Base-by-base conservation (phyloP, 2,113 vertebrate genomes). In the Psammodynastes pulverulentus region DNA sequence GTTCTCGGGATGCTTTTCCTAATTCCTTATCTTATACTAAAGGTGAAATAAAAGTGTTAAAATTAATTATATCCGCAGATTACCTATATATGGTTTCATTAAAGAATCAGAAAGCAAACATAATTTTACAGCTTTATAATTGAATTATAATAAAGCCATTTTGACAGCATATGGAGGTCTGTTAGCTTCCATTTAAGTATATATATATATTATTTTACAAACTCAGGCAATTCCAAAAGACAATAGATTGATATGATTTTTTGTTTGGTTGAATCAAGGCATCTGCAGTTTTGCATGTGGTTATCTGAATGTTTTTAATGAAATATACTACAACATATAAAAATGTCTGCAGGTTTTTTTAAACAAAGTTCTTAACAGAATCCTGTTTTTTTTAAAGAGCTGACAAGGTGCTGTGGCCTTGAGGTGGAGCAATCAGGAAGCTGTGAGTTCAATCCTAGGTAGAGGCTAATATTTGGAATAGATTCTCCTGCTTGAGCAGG, bases 261-360 rank as follows among this genome's bases (percentile, higher is more conserved):
- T 13, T 23, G 23, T 84, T 39, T 19, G 19, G 34, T 24, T 90
- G 49, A 21, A 85, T 39, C 49, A 67, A 29, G 24, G n/a, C 12
- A 58, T 34, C 12, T 46, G 13, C 6, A 91, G 43, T 56, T 86
- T 72, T 85, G 86, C 19, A 84, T 17, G 26, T 1, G 46, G 56
- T 5, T 5, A 56, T 2, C 43, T 56, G 48, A 94, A 94, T 9
- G 9, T 91, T 92, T 93, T 48, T 53, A 92, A 43, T 53, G 29
- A 91, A 89, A 93, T 34, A 8, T 91, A 24, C 48, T 72, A 52
- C 51, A 0, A 67, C 52, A 5, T 45, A 7, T 48, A 91, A 93
- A 93, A 6, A 85, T 0, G 58, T 49, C 52, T 90, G 23, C 89
- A 90, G 43, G 23, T 85, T 85, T 90, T 48, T 86, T 58, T 1